Conservation (phyloP, 2,888 invertebrate species). For the Cloeon dipterum region DNA sequence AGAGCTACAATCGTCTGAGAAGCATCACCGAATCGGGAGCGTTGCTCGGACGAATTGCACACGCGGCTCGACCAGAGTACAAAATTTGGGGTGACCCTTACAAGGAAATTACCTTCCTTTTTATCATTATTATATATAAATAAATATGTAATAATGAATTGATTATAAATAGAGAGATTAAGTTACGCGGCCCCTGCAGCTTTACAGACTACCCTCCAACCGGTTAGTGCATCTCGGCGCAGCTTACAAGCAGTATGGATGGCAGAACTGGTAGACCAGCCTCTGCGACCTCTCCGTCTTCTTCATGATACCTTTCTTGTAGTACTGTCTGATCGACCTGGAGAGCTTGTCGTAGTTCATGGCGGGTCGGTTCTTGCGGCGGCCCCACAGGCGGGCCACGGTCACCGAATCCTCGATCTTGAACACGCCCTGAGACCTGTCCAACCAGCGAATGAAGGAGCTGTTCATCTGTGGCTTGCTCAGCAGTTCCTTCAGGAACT, state of each 20-base stretch:
- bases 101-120: constrained; percentile 31
- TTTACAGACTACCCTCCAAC: constrained; percentile 3
- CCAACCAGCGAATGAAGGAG: constrained; percentile 92
- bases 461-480: constrained; percentile 72
- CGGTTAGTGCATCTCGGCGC: constrained; percentile 12
- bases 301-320: constrained; percentile 99
- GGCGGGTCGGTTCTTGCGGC: constrained; percentile 90
- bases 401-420: constrained; percentile 97
- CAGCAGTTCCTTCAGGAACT: constrained; percentile 89
- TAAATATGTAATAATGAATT: no score
- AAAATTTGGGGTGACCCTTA: no score
- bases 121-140: constrained; percentile 2
- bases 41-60: neutral
- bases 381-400: constrained; percentile 95
- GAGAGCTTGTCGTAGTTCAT: constrained; percentile 99
- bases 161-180: neutral
- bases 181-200: neutral
- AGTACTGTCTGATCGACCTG: constrained; percentile 92
- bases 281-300: constrained; percentile 96
- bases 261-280: constrained; percentile 96
- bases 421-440: constrained; percentile 83
- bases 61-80: no score
- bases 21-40: neutral
- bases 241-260: constrained; percentile 78
- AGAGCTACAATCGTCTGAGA: constrained; percentile 9